These are phyloP conservation scores for Penaeus vannamei DNA, from an alignment of 1,140 invertebrate genomes.

Conservation along the genomic window DNA sequence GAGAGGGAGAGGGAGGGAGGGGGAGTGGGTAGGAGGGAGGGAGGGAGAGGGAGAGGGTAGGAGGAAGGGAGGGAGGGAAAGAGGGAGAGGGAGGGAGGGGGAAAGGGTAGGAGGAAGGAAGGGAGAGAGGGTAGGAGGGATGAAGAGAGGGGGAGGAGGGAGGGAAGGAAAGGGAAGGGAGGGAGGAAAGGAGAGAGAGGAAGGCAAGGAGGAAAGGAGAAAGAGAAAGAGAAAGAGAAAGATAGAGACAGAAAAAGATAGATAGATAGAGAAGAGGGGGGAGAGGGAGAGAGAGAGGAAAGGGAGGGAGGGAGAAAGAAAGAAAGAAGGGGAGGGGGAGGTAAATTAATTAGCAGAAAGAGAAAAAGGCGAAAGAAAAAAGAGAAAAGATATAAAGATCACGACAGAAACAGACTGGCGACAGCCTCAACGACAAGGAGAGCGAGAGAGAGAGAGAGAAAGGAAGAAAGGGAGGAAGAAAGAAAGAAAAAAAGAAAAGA, in stretches of 20 bases:
- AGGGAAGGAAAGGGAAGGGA: background rate
- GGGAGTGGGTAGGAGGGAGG: constrained; percentile 27
- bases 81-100: background rate
- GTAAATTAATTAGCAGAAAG: background rate
- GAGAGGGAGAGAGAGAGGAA: background rate
- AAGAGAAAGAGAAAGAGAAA: background rate
- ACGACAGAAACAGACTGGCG: background rate
- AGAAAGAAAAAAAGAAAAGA: too few relatives aligned
- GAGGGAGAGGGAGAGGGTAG: constrained; percentile 31
- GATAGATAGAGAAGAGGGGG: background rate
- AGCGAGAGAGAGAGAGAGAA: too few relatives aligned
- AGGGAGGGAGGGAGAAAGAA: background rate
- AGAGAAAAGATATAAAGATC: background rate
- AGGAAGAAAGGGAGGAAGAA: too few relatives aligned
- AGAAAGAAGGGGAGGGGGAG: background rate
- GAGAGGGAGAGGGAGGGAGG: constrained; percentile 33
- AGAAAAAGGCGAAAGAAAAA: background rate
- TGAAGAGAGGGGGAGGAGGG: background rate
- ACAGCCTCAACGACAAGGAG: background rate
- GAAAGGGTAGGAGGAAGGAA: background rate
- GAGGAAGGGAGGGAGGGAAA: constrained; percentile 10
- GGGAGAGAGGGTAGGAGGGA: background rate
- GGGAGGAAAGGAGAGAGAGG: background rate
- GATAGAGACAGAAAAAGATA: background rate
- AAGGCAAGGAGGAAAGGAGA: background rate